These are phyloP conservation scores for Calycopis cecrops DNA, from an alignment of 1,140 invertebrate species.

Conservation along the genomic window DNA sequence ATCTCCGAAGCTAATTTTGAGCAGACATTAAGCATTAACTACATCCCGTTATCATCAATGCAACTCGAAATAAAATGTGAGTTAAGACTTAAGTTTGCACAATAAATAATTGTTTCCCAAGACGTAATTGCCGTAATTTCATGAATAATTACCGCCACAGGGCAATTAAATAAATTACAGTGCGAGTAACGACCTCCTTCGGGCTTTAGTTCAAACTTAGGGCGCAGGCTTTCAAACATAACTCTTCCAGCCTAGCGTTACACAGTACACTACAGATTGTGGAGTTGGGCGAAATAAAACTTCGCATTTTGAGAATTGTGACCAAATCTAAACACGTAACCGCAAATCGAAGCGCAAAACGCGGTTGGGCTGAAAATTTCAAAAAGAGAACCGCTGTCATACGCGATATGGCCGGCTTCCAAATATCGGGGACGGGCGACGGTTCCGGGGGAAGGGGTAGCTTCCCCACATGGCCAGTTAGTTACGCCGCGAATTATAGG, in stretches of 20 bases:
- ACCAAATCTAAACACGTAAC: constrained; percentile 60
- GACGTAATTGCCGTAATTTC: constrained; percentile 74
- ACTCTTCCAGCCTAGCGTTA: constrained; percentile 39
- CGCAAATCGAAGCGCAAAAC: constrained; percentile 52
- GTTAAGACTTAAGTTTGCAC: constrained; percentile 69
- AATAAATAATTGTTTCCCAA: constrained; percentile 74
- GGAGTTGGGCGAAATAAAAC: constrained; percentile 29
- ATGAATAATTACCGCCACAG: constrained; percentile 74
- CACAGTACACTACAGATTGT: constrained; percentile 25
- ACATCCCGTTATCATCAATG: constrained; percentile 56
- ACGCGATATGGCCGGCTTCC: constrained; percentile 70
- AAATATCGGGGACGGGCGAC: constrained; percentile 42
- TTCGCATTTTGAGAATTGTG: constrained; percentile 34
- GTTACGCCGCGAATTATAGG: constrained; percentile 76
- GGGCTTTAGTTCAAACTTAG: constrained; percentile 70
- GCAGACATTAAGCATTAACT: constrained; percentile 34
- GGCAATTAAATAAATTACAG: constrained; percentile 75
- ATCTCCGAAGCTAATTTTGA: constrained; percentile 20
- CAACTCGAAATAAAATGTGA: constrained; percentile 71
- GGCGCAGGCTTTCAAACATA: constrained; percentile 54
- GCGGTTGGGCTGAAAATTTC: constrained; percentile 59
- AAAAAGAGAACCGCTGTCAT: constrained; percentile 70
- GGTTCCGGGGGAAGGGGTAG: constrained; percentile 33
- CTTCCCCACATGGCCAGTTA: constrained; percentile 73
- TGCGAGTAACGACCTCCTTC: constrained; percentile 69